Base-by-base conservation (phyloP, 1,140 invertebrate genomes). In the Hyles euphorbiae region DNA sequence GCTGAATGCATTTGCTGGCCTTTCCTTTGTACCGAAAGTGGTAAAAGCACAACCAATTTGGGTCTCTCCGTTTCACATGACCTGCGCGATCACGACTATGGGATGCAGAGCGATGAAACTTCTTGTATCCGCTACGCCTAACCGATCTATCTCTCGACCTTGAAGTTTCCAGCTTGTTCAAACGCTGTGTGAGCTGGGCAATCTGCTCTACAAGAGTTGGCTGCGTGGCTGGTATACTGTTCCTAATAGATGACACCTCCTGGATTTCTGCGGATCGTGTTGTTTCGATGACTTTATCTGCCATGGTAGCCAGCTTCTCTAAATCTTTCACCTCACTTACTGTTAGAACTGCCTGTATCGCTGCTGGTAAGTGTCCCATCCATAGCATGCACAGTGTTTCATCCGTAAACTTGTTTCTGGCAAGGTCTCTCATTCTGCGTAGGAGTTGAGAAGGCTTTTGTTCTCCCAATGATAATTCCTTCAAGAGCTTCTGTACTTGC, bases 381-480 rank as follows among this genome's bases (percentile, higher is more conserved):
- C 58, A 59, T 32, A 59, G 5, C 3, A 58, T 40, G 7, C 9
- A 5, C 2, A 58, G 5, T 11, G 56, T 58, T 6, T 52, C 56
- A 10, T 58, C 43, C 2, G 32, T 2, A 10, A 58, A n/a, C 33
- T 56, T 61, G 2, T 51, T 40, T 7, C 47, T 32, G 10, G 53
- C 53, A 3, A 61, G 43, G 2, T 61, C 54, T 5, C 32, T 34
- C 53, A 61, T 61, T 40, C 50, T 3, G 5, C 60, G 44, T 2
- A 59, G 34, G 2, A 66, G 60, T 11, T 62, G 66, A 1, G 52
- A 62, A 4, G 52, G 52, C 34, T 64, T 66, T 49, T 66, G 64
- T 12, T 55, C 56, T 3, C 64, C 56, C 3, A 66, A 10, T 36
- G 61, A 50, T 49, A 61, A 56, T 33, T 59, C 60, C 5, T 12